Evolutionary conservation across 2,113 vertebrate species (phyloP), one percentile per base, ranked within the genome.

Genomic region (Gymnogyps californianus): DNA sequence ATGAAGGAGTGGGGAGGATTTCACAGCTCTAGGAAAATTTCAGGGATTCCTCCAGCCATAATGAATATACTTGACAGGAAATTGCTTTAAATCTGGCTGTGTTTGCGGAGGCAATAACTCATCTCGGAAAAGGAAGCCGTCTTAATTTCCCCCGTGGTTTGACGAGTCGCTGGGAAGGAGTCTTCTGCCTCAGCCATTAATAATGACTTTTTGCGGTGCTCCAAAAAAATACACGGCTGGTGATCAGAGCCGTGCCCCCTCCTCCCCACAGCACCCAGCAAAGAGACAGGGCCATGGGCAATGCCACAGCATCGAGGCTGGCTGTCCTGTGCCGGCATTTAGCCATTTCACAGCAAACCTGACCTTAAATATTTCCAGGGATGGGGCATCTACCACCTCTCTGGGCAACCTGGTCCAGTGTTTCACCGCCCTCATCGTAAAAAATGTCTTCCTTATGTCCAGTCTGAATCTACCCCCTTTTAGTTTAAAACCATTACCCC

Each of bases 71-170:
- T 95, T 83, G 82, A 92, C 93, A 96, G 96, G 96, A 98, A 97
- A 97, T 97, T 97, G 96, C 93, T 94, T 93, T 95, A 87, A 92
- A 69, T 89, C 96, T 93, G 91, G 95, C 96, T 29, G 76, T 96
- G 93, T 97, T 97, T 95, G 95, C 61, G 40, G 94, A 97, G 92
- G 94, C 95, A 95, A 93, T 97, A 97, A 97, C 92, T 95, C 94
- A 91, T 96, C 95, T 93, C 78, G 3, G 89, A 54, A 59, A 95
- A 94, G 90, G 94, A 96, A 97, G 78, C 97, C 49, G 62, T 87
- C 84, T 97, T 98, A 96, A 97, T 98, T 97, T 97, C 96, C 96
- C 94, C 47, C 10, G 96, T 97, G 97, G 96, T 89, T 97, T 95
- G 96, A 91, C 31, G 44, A 95, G 87, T 91, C 34, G 36, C 82